phyloP scores from a whole-genome alignment of 2,113 vertebrate genomes.

The Neodon shergylaensis region DNA sequence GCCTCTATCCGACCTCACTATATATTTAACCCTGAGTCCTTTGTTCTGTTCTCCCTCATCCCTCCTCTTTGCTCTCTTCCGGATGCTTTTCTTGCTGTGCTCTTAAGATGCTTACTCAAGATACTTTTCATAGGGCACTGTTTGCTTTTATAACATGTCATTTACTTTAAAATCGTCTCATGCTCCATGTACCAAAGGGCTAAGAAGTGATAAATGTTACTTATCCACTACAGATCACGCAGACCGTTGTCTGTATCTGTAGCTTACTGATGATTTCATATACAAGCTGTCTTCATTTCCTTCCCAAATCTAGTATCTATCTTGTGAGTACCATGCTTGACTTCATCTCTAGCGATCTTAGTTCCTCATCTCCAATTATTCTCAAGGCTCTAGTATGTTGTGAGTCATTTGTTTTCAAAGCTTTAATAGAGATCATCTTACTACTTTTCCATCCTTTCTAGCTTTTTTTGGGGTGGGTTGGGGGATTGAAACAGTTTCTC shows the following conservation, averaged over 20 bases:
- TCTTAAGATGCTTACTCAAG: neutral
- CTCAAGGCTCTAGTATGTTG: neutral
- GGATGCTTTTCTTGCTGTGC: slow-evolving; percentile 23
- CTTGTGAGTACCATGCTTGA: neutral
- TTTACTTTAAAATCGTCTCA: slow-evolving; percentile 3
- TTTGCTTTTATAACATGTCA: neutral
- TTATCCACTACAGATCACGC: neutral
- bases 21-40: neutral
- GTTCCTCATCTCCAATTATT: neutral
- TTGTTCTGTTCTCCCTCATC: slow-evolving; percentile 4
- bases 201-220: neutral
- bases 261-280: slow-evolving; percentile 10
- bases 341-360: neutral
- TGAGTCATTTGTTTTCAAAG: neutral
- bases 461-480: neutral
- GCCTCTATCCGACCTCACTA: neutral
- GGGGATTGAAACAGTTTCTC: neutral
- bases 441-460: neutral
- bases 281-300: slow-evolving; percentile 19
- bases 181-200: neutral
- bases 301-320: slow-evolving; percentile 12
- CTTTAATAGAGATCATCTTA: neutral
- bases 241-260: neutral
- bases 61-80: neutral
- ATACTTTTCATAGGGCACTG: slow-evolving; percentile 1